Percentiles rank a stretch among this genome's conserved stretches.
Evolutionary conservation across 2,888 invertebrate genomes (phyloP).

Genomic region (Hyppa rectilinea): DNA sequence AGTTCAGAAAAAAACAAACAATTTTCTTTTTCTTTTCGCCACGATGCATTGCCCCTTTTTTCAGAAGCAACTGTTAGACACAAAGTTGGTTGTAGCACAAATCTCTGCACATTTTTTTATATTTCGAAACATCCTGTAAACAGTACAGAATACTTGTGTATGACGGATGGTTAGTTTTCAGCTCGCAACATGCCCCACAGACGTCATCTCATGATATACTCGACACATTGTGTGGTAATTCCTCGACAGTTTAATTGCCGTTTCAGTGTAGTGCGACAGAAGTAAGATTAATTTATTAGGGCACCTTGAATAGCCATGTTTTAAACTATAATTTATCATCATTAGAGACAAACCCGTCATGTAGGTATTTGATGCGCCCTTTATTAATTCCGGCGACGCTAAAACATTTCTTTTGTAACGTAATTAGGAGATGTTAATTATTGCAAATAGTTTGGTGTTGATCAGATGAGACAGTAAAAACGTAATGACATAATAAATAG

Average conservation of each 20-base stretch:
- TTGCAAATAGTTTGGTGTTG: slow-evolving; percentile 30
- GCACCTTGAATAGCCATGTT: slow-evolving; percentile 84
- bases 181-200: slow-evolving; percentile 75
- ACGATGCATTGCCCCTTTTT: not conserved
- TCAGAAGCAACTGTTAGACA: not conserved
- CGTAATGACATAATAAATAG: slow-evolving; percentile 15
- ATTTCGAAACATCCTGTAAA: slow-evolving; percentile 68
- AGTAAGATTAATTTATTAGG: slow-evolving; percentile 87
- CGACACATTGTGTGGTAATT: slow-evolving; percentile 89
- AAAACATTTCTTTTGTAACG: slow-evolving; percentile 27
- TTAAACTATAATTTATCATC: slow-evolving; percentile 85
- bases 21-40: not conserved
- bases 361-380: slow-evolving; percentile 66
- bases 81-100: not conserved
- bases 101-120: not conserved
- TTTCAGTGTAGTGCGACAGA: slow-evolving; percentile 85
- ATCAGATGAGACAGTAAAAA: slow-evolving; percentile 17
- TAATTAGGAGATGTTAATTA: slow-evolving; percentile 40
- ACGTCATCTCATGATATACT: slow-evolving; percentile 88
- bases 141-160: slow-evolving; percentile 74
- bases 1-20: not conserved
- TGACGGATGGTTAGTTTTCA: slow-evolving; percentile 80
- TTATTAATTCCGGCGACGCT: slow-evolving; percentile 49
- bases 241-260: slow-evolving; percentile 87
- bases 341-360: slow-evolving; percentile 81